phyloP scores from a whole-genome alignment of 2,113 vertebrate genomes.

The Mirza zaza region DNA sequence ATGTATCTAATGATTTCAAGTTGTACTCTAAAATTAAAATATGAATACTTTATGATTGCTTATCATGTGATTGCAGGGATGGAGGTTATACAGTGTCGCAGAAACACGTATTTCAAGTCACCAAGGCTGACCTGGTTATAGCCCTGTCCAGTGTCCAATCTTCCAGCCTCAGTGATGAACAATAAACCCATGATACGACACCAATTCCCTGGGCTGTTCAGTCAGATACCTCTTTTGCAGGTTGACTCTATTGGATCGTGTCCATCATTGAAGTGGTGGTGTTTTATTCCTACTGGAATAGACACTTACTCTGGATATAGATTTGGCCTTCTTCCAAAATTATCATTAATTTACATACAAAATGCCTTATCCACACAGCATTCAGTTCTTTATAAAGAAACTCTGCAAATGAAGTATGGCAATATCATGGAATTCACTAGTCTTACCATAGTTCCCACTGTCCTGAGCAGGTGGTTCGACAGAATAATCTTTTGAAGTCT shows the following conservation, averaged over 20 bases:
- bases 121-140: background rate
- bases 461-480: background rate
- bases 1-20: background rate
- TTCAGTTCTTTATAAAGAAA: background rate
- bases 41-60: background rate
- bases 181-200: background rate
- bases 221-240: background rate
- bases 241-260: background rate
- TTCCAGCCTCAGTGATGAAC: background rate
- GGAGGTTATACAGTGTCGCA: background rate
- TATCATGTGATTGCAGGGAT: too few species aligned
- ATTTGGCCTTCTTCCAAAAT: background rate
- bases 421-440: background rate
- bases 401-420: background rate
- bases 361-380: background rate
- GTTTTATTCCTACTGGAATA: background rate
- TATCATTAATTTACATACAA: background rate
- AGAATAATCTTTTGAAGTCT: background rate
- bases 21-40: background rate
- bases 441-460: background rate
- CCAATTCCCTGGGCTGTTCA: background rate
- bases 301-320: background rate
- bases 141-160: background rate
- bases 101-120: background rate
- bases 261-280: background rate